Evolutionary conservation across 1,140 invertebrate genomes (phyloP).

Genomic region (Microplitis mediator): DNA sequence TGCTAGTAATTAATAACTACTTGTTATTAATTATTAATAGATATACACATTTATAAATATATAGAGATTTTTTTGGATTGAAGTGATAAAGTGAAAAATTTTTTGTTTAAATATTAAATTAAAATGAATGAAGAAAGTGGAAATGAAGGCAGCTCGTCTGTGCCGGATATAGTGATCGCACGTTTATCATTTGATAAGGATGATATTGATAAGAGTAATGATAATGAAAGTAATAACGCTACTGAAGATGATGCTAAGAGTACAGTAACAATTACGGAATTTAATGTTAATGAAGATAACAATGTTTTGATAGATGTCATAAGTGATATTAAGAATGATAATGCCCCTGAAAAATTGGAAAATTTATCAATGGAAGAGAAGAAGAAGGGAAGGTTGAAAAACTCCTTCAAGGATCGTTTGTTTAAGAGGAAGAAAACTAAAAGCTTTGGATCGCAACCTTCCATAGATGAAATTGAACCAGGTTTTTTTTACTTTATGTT

Average conservation of each 20-base stretch:
- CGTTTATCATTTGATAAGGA: constrained; percentile 44
- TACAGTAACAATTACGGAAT: constrained; percentile 31
- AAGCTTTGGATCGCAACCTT: constrained; percentile 26
- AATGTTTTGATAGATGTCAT: constrained; percentile 19
- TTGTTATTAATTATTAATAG: too few relatives aligned
- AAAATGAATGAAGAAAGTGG: constrained; percentile 47
- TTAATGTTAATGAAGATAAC: not conserved
- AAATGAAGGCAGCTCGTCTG: constrained; percentile 50
- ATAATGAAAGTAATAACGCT: constrained; percentile 33
- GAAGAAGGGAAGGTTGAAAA: too few relatives aligned
- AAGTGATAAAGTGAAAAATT: constrained; percentile 18
- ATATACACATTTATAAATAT: too few relatives aligned
- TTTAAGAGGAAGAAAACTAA: constrained; percentile 45
- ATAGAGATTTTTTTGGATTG: too few relatives aligned
- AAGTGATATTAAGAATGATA: constrained; percentile 46
- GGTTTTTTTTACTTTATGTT: not conserved
- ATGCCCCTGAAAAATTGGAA: too few relatives aligned
- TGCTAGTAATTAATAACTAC: too few relatives aligned
- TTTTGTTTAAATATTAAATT: not conserved
- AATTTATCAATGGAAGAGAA: too few relatives aligned
- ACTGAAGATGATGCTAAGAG: constrained; percentile 48
- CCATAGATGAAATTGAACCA: constrained; percentile 18
- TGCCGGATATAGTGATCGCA: constrained; percentile 47
- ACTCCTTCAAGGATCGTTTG: constrained; percentile 23
- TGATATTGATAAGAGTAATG: constrained; percentile 39